Base-by-base conservation (phyloP, 2,888 invertebrate species). In the Coelopa pilipes region DNA sequence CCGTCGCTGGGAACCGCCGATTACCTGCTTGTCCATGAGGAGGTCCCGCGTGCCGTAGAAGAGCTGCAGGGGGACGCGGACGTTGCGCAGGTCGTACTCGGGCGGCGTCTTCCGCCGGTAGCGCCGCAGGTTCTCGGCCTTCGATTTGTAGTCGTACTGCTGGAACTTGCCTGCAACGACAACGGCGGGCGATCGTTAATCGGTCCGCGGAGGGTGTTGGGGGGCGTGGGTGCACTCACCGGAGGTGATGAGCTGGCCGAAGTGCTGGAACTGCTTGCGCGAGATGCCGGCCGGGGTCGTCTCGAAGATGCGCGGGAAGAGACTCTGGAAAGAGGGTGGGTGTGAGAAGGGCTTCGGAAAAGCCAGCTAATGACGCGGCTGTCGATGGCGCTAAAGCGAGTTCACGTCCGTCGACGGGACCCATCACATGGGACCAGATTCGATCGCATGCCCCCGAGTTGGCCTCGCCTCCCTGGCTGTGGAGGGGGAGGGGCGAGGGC, bases 281-380 rank as follows among this genome's bases (percentile, higher is more conserved):
- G 85, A 86, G 71, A 85, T 83, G 74, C 84, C 84, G 74, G 85
- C 86, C 45, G 85, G 86, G 46, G 85, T 85, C 65, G 84, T 85
- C 80, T 85, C 83, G 72, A 84, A 82, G 72, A 86, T 82, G 70
- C 81, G 84, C 75, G 84, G 80, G 74, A 85, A 82, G 68, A 85
- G 78, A 72, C 75, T 78, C 85, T 86, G 74, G 11, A 34, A 34
- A 34, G 34, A 34, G 34, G 34, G 34, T 34, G 34, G 2, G 34
- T 4, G 34, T 34, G 34, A 34, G 34, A 7, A 34, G 34, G 34
- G 7, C 2, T 7, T 34, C 34, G 34, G 2, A 7, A 34, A 7
- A 34, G 34, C 2, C 4, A 34, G 34, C 34, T 34, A 34, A 34
- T 34, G 34, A 7, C 2, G 7, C 2, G 7, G 34, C 34, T 34